A percentile compares a stretch with the other conserved stretches of the same genome.
phyloP scores from a whole-genome alignment of 1,140 invertebrate genomes.

The Drosophila asahinai region DNA sequence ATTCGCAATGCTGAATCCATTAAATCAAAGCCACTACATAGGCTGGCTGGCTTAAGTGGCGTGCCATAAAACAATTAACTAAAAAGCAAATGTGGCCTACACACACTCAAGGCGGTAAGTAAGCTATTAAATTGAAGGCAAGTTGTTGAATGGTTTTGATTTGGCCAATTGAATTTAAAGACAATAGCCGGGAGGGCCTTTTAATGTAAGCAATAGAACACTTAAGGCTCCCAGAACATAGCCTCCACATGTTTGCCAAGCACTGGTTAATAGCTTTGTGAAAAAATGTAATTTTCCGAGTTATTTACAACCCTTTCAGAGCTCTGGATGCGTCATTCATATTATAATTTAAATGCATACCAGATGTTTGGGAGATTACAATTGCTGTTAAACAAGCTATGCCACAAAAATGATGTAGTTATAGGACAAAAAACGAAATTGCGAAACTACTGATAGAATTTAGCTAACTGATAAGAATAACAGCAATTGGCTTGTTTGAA shows the following conservation, averaged over 20 bases:
- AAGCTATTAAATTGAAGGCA: constrained; percentile 42
- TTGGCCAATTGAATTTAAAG: constrained; percentile 29
- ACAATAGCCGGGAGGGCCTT: constrained; percentile 20
- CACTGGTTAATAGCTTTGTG: neutral
- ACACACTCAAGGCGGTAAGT: constrained; percentile 44
- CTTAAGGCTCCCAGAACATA: constrained; percentile 20
- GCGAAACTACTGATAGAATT: constrained; percentile 1
- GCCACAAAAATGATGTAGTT: neutral
- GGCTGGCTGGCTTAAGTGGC: constrained; percentile 51
- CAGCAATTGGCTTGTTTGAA: constrained; percentile 16
- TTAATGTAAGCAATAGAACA: constrained; percentile 12
- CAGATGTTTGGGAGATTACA: constrained; percentile 3
- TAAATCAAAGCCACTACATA: constrained; percentile 47
- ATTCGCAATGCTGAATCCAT: constrained; percentile 71
- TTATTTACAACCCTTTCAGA: constrained; percentile 20
- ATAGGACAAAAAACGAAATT: constrained; percentile 14
- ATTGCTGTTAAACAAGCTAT: neutral
- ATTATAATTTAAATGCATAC: neutral
- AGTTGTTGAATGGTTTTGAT: constrained; percentile 8
- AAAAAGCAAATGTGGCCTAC: constrained; percentile 47
- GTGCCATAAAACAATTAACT: constrained; percentile 73
- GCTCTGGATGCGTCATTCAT: constrained; percentile 9
- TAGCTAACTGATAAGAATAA: constrained; percentile 26
- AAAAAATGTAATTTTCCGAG: neutral
- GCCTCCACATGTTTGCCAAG: constrained; percentile 21